phyloP scores from a whole-genome alignment of 2,113 vertebrate species.

The Hypanus sabinus region DNA sequence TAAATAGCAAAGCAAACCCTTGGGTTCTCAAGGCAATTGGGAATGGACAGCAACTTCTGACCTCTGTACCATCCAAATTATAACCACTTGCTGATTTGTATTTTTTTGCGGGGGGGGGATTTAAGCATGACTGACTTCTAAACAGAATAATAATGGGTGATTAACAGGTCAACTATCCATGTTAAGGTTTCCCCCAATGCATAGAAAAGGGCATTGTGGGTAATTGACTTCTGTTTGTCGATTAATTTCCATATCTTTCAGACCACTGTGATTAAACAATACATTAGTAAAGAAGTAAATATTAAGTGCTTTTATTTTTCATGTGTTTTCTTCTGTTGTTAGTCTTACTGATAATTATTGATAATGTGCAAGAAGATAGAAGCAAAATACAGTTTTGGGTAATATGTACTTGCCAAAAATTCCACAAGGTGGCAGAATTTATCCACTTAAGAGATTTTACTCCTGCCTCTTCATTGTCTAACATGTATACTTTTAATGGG shows the following conservation, averaged over 20 bases:
- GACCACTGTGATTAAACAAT: background rate
- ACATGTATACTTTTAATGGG: background rate
- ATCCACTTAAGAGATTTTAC: background rate
- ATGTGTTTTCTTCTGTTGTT: background rate
- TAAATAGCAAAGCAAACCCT: too few species aligned
- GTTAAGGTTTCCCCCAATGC: background rate
- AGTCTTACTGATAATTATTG: background rate
- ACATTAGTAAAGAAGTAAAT: background rate
- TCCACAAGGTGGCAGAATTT: constrained; percentile 24
- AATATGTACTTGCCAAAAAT: background rate
- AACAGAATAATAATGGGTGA: background rate
- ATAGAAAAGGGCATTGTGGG: too few species aligned
- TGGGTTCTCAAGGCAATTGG: too few species aligned
- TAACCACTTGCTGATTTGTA: background rate
- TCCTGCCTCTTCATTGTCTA: background rate
- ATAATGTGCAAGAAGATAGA: background rate
- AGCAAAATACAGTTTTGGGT: too few species aligned
- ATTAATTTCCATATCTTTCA: too few species aligned
- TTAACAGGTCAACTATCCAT: background rate
- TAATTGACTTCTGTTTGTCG: background rate
- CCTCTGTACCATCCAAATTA: too few species aligned
- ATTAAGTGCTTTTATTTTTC: background rate
- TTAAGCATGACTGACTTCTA: background rate
- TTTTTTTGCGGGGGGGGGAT: background rate
- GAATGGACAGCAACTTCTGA: too few species aligned